Evolutionary conservation across 1,140 invertebrate species (phyloP).

Genomic region (Pectinophora gossypiella): DNA sequence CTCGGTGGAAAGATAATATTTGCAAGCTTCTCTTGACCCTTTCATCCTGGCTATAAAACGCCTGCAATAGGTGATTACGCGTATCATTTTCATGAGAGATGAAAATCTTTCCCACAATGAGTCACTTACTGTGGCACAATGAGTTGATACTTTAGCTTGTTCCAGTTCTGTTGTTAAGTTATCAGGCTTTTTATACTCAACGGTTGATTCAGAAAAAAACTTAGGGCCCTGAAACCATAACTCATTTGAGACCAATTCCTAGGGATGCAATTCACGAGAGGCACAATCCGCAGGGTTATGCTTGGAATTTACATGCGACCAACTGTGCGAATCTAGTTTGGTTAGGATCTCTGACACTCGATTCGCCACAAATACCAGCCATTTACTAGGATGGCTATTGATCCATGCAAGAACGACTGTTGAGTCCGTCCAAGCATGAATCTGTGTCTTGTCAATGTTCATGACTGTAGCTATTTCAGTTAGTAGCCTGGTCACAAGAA

Average conservation of each 20-base stretch:
- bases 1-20: no score
- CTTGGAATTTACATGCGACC: constrained; percentile 44
- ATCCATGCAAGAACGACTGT: constrained; percentile 47
- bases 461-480: constrained; percentile 8
- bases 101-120: constrained; percentile 20
- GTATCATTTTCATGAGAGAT: not conserved
- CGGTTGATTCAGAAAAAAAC: not conserved
- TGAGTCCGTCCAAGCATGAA: constrained; percentile 50
- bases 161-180: not conserved
- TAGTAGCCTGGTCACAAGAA: constrained; percentile 19
- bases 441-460: constrained; percentile 17
- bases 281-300: constrained; percentile 44
- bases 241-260: constrained; percentile 10
- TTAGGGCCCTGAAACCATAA: not conserved
- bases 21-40: no score
- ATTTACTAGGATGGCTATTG: constrained; percentile 20
- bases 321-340: constrained; percentile 22
- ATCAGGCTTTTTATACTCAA: not conserved
- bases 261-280: constrained; percentile 40
- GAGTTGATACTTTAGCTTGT: not conserved
- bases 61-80: constrained; percentile 14
- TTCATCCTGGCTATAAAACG: no score
- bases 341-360: constrained; percentile 41
- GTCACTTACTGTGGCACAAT: not conserved
- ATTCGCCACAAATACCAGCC: constrained; percentile 19